Evolutionary conservation across 2,797 vertebrate species (phyloP), one percentile per base, ranked within the genome.

Genomic region (Microcaecilia unicolor): DNA sequence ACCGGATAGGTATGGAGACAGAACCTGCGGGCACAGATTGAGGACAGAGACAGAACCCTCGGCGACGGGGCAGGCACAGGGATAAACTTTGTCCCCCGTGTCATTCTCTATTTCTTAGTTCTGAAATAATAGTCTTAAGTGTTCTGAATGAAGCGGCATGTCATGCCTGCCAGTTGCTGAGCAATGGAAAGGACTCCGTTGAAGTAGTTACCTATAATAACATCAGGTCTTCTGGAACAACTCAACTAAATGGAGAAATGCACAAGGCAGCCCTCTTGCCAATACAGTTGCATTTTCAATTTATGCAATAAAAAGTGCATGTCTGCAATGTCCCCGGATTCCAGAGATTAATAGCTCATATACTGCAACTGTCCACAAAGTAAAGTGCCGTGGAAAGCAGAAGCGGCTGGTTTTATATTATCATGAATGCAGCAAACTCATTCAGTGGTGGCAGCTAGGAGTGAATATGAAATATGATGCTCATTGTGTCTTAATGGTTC

Each of bases 401-500:
- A 70, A 62, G 74, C 67, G 48, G 48, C n/a, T 37, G 61, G 62
- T 55, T 76, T 80, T 80, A 75, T 58, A 72, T 81, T 75, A 80
- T 76, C 74, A 46, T 65, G 67, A 63, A 45, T 62, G 68, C 69
- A 74, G 78, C 77, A 76, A 76, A 64, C n/a, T n/a, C n/a, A n/a
- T n/a, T n/a, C n/a, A n/a, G n/a, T n/a, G 58, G 65, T 78, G 74
- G 81, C 80, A 76, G 81, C 49, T 50, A 65, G 49, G 70, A 76
- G 69, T 70, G 78, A 84, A 84, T 74, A 76, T 81, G 74, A 87
- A 85, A 83, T 83, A 84, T 72, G 77, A 77, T 73, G 67, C 64
- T 43, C 67, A 73, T 71, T 74, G 70, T 70, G 78, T 78, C n/a
- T 62, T 76, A 76, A 81, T 78, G 73, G 70, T 64, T 75, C 76